Evolutionary conservation across 2,797 vertebrate genomes (phyloP).

Genomic region (Nannoperca australis): DNA sequence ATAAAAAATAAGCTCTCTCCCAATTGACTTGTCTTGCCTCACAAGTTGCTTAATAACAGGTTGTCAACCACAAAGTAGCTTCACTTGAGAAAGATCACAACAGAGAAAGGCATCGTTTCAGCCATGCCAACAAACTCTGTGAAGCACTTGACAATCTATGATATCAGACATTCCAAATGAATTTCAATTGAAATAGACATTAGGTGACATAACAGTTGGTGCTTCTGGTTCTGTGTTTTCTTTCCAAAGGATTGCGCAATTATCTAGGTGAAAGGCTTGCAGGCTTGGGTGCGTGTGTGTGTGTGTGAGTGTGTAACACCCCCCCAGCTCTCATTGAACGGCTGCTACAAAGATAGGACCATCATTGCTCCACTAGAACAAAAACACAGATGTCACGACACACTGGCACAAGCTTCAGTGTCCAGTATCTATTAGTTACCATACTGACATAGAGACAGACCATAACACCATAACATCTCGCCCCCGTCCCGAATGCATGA

Average conservation of each 20-base stretch:
- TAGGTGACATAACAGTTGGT: not conserved
- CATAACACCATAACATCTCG: constrained; percentile 1
- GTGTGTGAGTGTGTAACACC: constrained; percentile 42
- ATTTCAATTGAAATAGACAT: not conserved
- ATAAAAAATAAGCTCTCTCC: not conserved
- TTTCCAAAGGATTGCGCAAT: constrained; percentile 13
- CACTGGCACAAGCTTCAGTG: not conserved
- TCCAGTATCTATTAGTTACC: not conserved
- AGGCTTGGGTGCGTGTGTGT: constrained; percentile 28
- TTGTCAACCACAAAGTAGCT: constrained; percentile 4
- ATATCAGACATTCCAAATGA: not conserved
- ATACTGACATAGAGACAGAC: not conserved
- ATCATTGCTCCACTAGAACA: constrained; percentile 58
- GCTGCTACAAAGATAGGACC: constrained; percentile 68
- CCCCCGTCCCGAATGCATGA: not conserved
- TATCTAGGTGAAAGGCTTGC: constrained; percentile 35
- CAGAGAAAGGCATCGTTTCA: not conserved
- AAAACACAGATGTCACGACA: not conserved
- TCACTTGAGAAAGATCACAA: not conserved
- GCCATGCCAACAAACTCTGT: not conserved
- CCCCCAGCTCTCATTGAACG: constrained; percentile 38
- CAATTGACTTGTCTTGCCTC: not conserved
- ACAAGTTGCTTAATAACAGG: not conserved
- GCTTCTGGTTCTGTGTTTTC: constrained; percentile 16
- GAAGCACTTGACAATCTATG: not conserved